Percentiles rank a stretch among this genome's conserved stretches.
Conservation (phyloP, 2,888 invertebrate genomes). For the Morpho achilles region DNA sequence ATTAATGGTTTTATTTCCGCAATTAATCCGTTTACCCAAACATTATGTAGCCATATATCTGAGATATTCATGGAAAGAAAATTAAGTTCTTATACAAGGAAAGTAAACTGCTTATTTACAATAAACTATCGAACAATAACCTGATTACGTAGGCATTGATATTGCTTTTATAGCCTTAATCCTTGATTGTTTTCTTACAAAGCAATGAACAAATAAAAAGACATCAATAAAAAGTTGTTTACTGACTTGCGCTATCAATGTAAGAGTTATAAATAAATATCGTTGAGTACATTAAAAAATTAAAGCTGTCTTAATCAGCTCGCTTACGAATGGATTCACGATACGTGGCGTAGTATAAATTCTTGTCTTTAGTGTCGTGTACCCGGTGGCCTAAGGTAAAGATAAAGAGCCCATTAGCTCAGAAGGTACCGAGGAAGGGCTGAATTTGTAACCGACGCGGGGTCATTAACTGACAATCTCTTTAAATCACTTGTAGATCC, state of each 20-base stretch:
- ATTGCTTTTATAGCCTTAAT: constrained; percentile 30
- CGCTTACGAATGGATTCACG: constrained; percentile 8
- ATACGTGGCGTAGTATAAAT: constrained; percentile 23
- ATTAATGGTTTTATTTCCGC: no score
- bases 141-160: constrained; percentile 28
- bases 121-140: constrained; percentile 18
- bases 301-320: constrained; percentile 22
- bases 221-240: constrained; percentile 3
- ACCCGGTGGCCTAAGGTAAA: constrained; percentile 33
- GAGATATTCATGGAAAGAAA: no score
- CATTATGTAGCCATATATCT: no score
- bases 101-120: background rate
- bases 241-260: constrained; percentile 15
- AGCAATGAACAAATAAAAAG: constrained; percentile 1
- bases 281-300: constrained; percentile 7
- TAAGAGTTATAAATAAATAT: constrained; percentile 3
- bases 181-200: constrained; percentile 6
- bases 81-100: background rate
- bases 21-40: no score
- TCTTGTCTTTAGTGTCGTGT: constrained; percentile 31
- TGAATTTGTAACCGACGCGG: constrained; percentile 62
- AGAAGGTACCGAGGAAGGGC: constrained; percentile 54
- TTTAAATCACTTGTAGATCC: constrained; percentile 73
- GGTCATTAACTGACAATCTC: constrained; percentile 72
- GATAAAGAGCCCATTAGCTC: constrained; percentile 45